Percentiles rank a stretch among this genome's conserved stretches.
Conservation (phyloP, 2,888 invertebrate genomes). For the Ariolimax columbianus region DNA sequence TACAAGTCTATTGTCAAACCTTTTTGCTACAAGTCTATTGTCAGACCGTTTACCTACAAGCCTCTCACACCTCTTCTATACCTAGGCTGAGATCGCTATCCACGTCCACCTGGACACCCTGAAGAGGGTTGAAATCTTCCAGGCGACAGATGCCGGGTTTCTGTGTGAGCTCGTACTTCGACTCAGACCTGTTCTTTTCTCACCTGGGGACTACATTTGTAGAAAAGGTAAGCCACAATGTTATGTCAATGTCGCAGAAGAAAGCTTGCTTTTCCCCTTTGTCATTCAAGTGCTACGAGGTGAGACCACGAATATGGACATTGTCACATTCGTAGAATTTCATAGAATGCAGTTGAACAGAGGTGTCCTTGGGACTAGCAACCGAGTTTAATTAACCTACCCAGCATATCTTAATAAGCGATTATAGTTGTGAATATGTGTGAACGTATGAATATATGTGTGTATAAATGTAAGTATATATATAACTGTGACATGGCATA, state of each 20-base stretch:
- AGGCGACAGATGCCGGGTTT: conserved; percentile 99
- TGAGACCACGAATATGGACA: too few relatives aligned
- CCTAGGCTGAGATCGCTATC: conserved; percentile 94
- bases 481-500: too few relatives aligned
- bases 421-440: too few relatives aligned
- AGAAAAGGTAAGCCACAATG: conserved; percentile 89
- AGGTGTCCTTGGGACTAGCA: too few relatives aligned
- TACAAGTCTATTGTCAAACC: background rate
- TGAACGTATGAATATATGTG: too few relatives aligned
- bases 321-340: too few relatives aligned
- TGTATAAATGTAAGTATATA: too few relatives aligned
- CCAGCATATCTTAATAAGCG: too few relatives aligned
- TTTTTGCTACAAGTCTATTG: background rate
- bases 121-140: conserved; percentile 95
- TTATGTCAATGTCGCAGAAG: background rate
- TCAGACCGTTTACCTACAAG: background rate
- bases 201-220: conserved; percentile 99
- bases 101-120: conserved; percentile 99
- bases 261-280: too few relatives aligned
- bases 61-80: background rate
- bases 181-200: conserved; percentile 96
- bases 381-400: too few relatives aligned
- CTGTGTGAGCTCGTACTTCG: conserved; percentile 96
- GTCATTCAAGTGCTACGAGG: too few relatives aligned
- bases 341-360: too few relatives aligned